Evolutionary conservation across 2,113 vertebrate species (phyloP).

Genomic region (Callorhinus ursinus): DNA sequence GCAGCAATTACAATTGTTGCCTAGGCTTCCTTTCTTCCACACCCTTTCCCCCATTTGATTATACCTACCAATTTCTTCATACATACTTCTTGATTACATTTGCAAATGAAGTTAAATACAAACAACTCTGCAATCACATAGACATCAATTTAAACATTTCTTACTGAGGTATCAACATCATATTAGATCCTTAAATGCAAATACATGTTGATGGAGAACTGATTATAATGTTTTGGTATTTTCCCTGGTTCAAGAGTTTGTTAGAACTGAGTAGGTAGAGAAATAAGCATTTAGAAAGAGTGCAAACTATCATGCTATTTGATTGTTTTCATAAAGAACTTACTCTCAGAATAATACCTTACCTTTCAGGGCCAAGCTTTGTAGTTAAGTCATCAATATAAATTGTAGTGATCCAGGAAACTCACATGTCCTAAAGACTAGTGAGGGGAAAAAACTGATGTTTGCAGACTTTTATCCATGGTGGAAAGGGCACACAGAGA

Average conservation of each 20-base stretch:
- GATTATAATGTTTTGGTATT: slow-evolving; percentile 6
- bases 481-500: background rate
- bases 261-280: background rate
- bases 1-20: background rate
- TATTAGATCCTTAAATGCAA: background rate
- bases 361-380: background rate
- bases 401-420: background rate
- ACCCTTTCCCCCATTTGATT: background rate
- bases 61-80: background rate
- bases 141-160: background rate
- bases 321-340: background rate
- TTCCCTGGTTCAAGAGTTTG: background rate
- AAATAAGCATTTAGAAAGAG: background rate
- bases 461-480: background rate
- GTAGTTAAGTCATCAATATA: background rate
- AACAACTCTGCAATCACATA: background rate
- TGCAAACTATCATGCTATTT: background rate
- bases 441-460: background rate
- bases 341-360: background rate
- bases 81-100: background rate
- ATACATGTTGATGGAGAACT: background rate
- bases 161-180: background rate
- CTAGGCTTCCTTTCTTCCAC: background rate
- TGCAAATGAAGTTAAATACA: slow-evolving; percentile 30
- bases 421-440: background rate